A percentile compares a stretch with the other conserved stretches of the same genome.
phyloP scores from a whole-genome alignment of 2,888 invertebrate genomes.

The Ennomos quercinarius region DNA sequence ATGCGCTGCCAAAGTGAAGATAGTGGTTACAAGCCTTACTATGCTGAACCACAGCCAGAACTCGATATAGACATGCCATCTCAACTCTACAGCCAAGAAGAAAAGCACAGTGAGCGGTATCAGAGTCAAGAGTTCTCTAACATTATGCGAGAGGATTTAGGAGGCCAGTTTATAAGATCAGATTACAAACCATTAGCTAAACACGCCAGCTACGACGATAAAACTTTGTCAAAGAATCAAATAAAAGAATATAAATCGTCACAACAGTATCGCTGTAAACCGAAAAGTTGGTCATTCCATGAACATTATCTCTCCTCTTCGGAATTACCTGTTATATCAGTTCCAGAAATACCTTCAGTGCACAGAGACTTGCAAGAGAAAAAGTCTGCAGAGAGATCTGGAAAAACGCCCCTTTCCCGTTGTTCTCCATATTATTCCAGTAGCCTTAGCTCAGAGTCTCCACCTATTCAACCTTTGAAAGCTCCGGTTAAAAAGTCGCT shows the following conservation, averaged over 20 bases:
- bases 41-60: conserved; percentile 77
- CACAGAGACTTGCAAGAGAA: conserved; percentile 78
- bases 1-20: conserved; percentile 87
- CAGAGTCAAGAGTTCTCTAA: conserved; percentile 88
- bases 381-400: conserved; percentile 74
- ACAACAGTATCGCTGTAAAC: conserved; percentile 83
- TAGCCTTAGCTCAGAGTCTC: conserved; percentile 90
- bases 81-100: conserved; percentile 86
- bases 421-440: conserved; percentile 92
- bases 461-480: conserved; percentile 88
- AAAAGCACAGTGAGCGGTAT: conserved; percentile 87
- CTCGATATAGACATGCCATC: conserved; percentile 85
- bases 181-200: conserved; percentile 86
- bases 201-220: conserved; percentile 88
- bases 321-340: conserved; percentile 82
- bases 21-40: conserved; percentile 75
- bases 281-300: conserved; percentile 88
- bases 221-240: conserved; percentile 87
- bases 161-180: conserved; percentile 75
- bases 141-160: conserved; percentile 70
- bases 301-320: conserved; percentile 86
- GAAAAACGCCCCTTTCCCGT: conserved; percentile 86
- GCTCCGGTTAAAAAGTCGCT: conserved; percentile 88
- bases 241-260: conserved; percentile 87
- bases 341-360: conserved; percentile 81